A percentile compares a stretch with the other conserved stretches of the same genome.
Evolutionary conservation across 2,888 invertebrate genomes (phyloP).

Genomic region (Lasioglossum pauxillum): DNA sequence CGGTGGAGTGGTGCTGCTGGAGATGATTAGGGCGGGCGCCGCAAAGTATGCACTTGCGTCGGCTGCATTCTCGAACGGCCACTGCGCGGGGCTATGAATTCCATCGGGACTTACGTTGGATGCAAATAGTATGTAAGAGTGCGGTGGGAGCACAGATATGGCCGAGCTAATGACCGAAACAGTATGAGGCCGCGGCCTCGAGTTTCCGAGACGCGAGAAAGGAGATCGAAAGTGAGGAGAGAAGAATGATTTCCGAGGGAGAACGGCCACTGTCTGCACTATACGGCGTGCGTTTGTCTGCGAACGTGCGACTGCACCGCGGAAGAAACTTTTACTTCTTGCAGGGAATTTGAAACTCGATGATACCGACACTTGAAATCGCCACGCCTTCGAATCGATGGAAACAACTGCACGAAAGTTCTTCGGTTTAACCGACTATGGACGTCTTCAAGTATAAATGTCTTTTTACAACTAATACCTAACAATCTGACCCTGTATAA

Average conservation of each 20-base stretch:
- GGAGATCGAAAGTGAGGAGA: slow-evolving; percentile 64
- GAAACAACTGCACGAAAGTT: neutral
- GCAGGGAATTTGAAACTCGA: neutral
- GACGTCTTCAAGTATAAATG: too few relatives aligned
- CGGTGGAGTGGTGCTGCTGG: slow-evolving; percentile 48
- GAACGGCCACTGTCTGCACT: slow-evolving; percentile 28
- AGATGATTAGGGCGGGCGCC: slow-evolving; percentile 74
- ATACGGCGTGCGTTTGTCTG: neutral
- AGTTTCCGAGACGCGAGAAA: slow-evolving; percentile 70
- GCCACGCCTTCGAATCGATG: neutral
- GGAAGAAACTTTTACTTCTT: slow-evolving; percentile 27
- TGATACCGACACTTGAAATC: neutral
- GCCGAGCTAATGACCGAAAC: slow-evolving; percentile 71
- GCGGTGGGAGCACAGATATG: slow-evolving; percentile 62
- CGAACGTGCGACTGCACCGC: neutral
- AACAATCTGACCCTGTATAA: too few relatives aligned
- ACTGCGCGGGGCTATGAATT: slow-evolving; percentile 64
- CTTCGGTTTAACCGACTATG: neutral
- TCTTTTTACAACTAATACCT: too few relatives aligned
- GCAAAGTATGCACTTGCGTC: slow-evolving; percentile 64
- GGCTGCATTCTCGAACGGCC: slow-evolving; percentile 67
- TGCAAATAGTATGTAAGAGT: slow-evolving; percentile 71
- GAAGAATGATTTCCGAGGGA: slow-evolving; percentile 53
- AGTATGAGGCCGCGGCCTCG: slow-evolving; percentile 72
- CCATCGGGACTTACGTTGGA: slow-evolving; percentile 70